These are phyloP conservation scores for Drosophila vallismaia DNA, from an alignment of 2,888 invertebrate species.

Conservation along the genomic window DNA sequence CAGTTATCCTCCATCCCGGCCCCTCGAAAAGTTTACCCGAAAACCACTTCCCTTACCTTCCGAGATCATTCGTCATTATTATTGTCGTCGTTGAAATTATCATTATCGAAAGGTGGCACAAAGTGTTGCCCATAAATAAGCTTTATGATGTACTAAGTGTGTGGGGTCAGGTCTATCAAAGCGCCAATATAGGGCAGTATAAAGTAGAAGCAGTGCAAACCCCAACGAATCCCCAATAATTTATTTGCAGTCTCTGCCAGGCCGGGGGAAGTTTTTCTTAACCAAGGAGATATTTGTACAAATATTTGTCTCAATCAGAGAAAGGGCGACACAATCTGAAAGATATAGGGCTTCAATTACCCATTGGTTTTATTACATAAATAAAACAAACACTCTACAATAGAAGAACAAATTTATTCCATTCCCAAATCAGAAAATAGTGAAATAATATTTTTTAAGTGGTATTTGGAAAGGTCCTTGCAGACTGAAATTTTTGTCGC, in stretches of 20 bases:
- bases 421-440: neutral
- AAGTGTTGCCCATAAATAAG: slow-evolving; percentile 50
- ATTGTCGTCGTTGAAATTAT: slow-evolving; percentile 18
- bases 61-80: slow-evolving; percentile 25
- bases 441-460: neutral
- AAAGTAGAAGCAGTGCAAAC: slow-evolving; percentile 35
- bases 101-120: slow-evolving; percentile 36
- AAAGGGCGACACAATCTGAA: neutral
- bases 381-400: neutral
- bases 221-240: slow-evolving; percentile 71
- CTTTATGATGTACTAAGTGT: slow-evolving; percentile 61
- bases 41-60: neutral
- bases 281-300: slow-evolving; percentile 59
- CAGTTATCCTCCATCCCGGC: too few relatives aligned
- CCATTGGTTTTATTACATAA: neutral
- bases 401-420: neutral
- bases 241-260: slow-evolving; percentile 56
- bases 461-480: neutral
- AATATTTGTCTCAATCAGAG: slow-evolving; percentile 74
- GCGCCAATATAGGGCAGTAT: slow-evolving; percentile 39
- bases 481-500: slow-evolving; percentile 6
- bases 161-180: slow-evolving; percentile 55
- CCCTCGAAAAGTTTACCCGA: neutral
- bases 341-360: neutral
- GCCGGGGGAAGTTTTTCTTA: slow-evolving; percentile 7